Percentiles rank a stretch among this genome's conserved stretches.
phyloP scores from a whole-genome alignment of 2,888 invertebrate genomes.

The Panopea generosa region DNA sequence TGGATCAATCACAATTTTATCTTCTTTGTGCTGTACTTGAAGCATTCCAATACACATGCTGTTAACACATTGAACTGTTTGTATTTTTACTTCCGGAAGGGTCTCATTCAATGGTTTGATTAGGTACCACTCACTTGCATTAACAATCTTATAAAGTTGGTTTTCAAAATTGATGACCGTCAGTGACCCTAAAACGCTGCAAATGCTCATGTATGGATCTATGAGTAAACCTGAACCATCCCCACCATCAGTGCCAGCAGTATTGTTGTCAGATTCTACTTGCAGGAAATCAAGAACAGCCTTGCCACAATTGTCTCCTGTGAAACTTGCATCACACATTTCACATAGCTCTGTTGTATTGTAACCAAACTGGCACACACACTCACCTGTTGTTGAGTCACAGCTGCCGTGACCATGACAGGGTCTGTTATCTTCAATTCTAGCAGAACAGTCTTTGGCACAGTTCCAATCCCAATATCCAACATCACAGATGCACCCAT shows the following conservation, averaged over 20 bases:
- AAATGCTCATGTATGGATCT: constrained; percentile 10
- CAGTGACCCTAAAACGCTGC: constrained; percentile 27
- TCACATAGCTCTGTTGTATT: constrained; percentile 28
- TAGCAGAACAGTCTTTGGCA: constrained; percentile 52
- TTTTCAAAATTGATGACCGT: constrained; percentile 16
- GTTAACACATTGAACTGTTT: constrained; percentile 30
- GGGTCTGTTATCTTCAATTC: constrained; percentile 23
- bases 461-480: constrained; percentile 66
- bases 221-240: constrained; percentile 3
- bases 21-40: constrained; percentile 14
- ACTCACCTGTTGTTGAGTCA: constrained; percentile 55
- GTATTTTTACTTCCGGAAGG: constrained; percentile 22
- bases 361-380: constrained; percentile 44
- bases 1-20: constrained; percentile 22
- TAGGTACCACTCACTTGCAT: constrained; percentile 33
- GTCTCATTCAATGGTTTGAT: constrained; percentile 5
- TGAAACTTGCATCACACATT: constrained; percentile 45
- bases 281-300: constrained; percentile 12
- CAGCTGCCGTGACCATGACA: constrained; percentile 67
- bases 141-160: constrained; percentile 4
- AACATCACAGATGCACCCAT: constrained; percentile 51
- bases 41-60: constrained; percentile 28
- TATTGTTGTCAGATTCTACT: not conserved
- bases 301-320: constrained; percentile 60
- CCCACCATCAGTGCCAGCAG: not conserved